Evolutionary conservation across 2,888 invertebrate genomes (phyloP).

Genomic region (Diplolepis rosae): DNA sequence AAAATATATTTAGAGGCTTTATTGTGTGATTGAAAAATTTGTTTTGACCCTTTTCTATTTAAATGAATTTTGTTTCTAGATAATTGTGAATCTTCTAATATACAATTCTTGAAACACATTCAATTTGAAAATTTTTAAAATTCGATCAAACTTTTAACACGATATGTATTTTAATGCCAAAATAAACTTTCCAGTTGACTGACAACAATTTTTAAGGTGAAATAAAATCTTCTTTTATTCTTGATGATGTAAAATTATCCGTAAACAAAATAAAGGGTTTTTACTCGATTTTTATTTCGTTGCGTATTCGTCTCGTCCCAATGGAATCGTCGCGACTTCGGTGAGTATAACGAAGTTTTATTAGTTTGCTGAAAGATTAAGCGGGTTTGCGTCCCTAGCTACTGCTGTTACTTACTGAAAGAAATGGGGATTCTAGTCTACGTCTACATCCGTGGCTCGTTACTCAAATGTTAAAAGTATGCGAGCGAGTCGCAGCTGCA

Average conservation of each 20-base stretch:
- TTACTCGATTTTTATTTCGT: conserved; percentile 2
- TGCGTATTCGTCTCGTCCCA: conserved; percentile 24
- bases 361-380: conserved; percentile 63
- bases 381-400: conserved; percentile 47
- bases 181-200: background rate
- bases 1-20: no score
- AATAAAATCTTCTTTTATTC: background rate
- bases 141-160: background rate
- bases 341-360: conserved; percentile 63
- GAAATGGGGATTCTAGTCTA: conserved; percentile 45
- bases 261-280: conserved; percentile 11
- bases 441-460: conserved; percentile 39
- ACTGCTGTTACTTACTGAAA: conserved; percentile 43
- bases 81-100: no score
- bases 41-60: no score
- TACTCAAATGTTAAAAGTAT: conserved; percentile 9
- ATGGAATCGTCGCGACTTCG: conserved; percentile 47
- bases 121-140: no score
- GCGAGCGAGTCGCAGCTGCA: conserved; percentile 17
- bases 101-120: no score
- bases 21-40: no score
- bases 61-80: no score
- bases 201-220: background rate
- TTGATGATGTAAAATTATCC: background rate
- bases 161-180: background rate